These are phyloP conservation scores for Antitype chi DNA, from an alignment of 2,888 invertebrate genomes.

Conservation along the genomic window DNA sequence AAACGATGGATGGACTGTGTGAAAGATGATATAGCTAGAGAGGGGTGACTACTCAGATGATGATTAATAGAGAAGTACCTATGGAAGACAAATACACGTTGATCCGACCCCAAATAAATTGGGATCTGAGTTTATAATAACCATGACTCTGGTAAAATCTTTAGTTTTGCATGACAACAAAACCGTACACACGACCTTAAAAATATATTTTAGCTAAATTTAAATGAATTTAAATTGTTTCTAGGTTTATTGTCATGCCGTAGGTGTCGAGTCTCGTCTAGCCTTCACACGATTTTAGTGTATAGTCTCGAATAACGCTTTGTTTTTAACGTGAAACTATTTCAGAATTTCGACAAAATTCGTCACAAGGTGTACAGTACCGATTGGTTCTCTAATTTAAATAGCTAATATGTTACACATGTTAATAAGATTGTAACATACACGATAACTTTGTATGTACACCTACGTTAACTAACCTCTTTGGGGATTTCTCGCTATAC, in stretches of 20 bases:
- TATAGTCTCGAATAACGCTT: background rate
- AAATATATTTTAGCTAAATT: background rate
- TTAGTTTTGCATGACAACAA: background rate
- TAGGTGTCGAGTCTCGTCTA: background rate
- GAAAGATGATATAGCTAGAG: background rate
- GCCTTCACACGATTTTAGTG: background rate
- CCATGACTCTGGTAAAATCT: background rate
- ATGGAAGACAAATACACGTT: no score
- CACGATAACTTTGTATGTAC: conserved; percentile 22
- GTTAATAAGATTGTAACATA: conserved; percentile 39
- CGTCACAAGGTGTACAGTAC: background rate
- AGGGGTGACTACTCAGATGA: background rate
- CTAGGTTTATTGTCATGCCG: conserved; percentile 4
- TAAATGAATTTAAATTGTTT: background rate
- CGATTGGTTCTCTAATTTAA: conserved; percentile 25
- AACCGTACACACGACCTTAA: background rate
- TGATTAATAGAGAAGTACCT: background rate
- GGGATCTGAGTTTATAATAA: no score
- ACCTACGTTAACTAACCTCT: conserved; percentile 20
- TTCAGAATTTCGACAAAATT: background rate
- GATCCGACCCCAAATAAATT: no score
- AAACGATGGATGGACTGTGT: background rate
- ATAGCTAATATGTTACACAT: conserved; percentile 40
- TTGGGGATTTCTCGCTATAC: background rate
- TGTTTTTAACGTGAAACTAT: background rate